Evolutionary conservation across 2,888 invertebrate genomes (phyloP), one percentile per base, ranked within the genome.

Genomic region (Ophion obscuratus): DNA sequence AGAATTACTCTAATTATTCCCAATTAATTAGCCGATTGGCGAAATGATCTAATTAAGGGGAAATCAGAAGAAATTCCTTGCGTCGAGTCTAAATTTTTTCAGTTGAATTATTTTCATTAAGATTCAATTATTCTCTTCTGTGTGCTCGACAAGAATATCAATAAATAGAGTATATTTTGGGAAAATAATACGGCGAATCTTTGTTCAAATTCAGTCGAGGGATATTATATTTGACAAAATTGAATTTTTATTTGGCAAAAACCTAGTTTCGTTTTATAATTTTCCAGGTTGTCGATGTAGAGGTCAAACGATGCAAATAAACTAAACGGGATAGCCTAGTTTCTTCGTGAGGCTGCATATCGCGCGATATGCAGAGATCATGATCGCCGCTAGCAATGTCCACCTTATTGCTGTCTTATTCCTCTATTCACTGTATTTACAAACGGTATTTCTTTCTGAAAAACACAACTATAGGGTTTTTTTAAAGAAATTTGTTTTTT

Each of bases 1-100:
- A 17, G 36, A 66, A 66, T 36, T 66, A 36, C 64, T 66, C 36
- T 66, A 66, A 6, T 36, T 36, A 66, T 36, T 14, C 14, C 31
- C 64, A 66, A 62, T 62, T 62, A 9, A 27, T 27, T 62, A 24
- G 66, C 66, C 36, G 66, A 66, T 66, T n/a, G 40, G 36, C 66
- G 14, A 40, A 66, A 66, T 40, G 27, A 27, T 20, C 24, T 9
- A 27, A 62, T 62, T 62, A 31, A 20, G n/a, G 11, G 31, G 24
- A 62, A 62, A 62, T 27, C 9, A 6, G 7, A 31, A 47, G 47
- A 47, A 47, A 10, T 47, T 14, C 14, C 47, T 47, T 4, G 14
- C 14, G 31, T 31, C 31, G 14, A 14, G 47, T 1, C 7, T 14
- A 1, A 0, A 2, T 47, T 47, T 47, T 47, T 62, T 62, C 10